These are phyloP conservation scores for Acanthopleura granulata DNA, from an alignment of 2,888 invertebrate species.

Conservation along the genomic window DNA sequence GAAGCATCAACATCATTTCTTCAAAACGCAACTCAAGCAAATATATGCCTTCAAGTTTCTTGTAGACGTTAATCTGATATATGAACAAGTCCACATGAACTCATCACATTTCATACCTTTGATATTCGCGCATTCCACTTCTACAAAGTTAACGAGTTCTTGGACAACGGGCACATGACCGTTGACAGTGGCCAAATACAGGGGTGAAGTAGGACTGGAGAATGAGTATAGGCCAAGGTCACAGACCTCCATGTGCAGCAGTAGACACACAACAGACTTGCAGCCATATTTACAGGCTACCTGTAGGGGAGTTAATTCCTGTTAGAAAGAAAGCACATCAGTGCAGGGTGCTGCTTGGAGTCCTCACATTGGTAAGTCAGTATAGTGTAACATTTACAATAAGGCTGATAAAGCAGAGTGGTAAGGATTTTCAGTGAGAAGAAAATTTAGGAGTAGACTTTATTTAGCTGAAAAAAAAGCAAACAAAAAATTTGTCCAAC, in stretches of 20 bases:
- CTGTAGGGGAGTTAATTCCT: constrained; percentile 37
- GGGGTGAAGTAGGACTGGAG: constrained; percentile 34
- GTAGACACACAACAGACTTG: constrained; percentile 26
- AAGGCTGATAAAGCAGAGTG: no score
- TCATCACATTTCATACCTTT: neutral
- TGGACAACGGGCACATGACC: constrained; percentile 38
- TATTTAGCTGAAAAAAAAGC: no score
- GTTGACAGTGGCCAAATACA: constrained; percentile 41
- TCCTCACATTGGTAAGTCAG: no score
- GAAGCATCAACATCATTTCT: no score
- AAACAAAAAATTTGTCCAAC: no score
- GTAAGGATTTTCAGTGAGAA: no score
- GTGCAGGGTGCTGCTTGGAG: no score
- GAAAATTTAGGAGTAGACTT: no score
- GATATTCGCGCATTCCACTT: constrained; percentile 33
- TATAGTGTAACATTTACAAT: no score
- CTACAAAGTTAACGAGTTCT: constrained; percentile 32
- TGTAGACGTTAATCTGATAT: no score
- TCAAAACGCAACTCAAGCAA: no score
- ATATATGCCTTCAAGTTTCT: no score
- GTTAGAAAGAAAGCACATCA: neutral
- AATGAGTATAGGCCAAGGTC: constrained; percentile 33
- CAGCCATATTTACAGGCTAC: constrained; percentile 33
- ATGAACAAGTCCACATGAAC: neutral
- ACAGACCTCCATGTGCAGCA: constrained; percentile 29